A percentile compares a stretch with the other conserved stretches of the same genome.
These are phyloP conservation scores for Melolontha melolontha DNA, from an alignment of 2,888 invertebrate species.

Conservation along the genomic window DNA sequence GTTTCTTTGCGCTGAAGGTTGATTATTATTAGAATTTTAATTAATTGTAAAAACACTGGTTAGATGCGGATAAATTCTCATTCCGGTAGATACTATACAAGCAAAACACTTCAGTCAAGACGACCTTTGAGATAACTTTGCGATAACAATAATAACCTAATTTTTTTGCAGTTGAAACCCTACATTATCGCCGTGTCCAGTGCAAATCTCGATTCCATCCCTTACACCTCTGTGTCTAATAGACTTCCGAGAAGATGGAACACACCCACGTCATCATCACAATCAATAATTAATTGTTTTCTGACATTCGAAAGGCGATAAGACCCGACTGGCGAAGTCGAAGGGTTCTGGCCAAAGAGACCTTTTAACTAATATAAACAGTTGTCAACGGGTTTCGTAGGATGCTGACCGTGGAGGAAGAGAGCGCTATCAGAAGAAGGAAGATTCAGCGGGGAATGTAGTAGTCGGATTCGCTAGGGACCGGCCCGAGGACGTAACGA, in stretches of 20 bases:
- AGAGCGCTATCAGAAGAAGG: constrained; percentile 3
- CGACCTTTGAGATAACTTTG: not conserved
- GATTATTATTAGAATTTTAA: no score
- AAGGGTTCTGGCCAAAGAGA: constrained; percentile 11
- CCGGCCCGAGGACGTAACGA: constrained; percentile 18
- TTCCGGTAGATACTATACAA: no score
- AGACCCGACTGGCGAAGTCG: constrained; percentile 10
- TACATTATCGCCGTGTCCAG: not conserved
- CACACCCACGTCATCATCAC: constrained; percentile 18
- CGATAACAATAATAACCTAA: not conserved
- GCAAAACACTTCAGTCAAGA: no score
- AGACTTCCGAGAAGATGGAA: constrained; percentile 11
- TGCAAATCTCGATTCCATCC: not conserved
- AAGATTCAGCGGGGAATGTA: not conserved
- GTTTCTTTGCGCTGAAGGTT: no score
- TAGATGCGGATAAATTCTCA: no score
- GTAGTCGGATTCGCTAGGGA: not conserved
- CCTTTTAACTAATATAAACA: constrained; percentile 25
- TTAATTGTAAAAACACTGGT: no score
- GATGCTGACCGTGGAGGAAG: not conserved
- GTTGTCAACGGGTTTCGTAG: constrained; percentile 10
- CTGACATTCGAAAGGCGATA: constrained; percentile 20
- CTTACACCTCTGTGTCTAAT: not conserved
- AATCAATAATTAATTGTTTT: constrained; percentile 40
- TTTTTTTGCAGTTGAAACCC: not conserved